Base-by-base conservation (phyloP, 2,113 vertebrate genomes). In the Amia ocellicauda region DNA sequence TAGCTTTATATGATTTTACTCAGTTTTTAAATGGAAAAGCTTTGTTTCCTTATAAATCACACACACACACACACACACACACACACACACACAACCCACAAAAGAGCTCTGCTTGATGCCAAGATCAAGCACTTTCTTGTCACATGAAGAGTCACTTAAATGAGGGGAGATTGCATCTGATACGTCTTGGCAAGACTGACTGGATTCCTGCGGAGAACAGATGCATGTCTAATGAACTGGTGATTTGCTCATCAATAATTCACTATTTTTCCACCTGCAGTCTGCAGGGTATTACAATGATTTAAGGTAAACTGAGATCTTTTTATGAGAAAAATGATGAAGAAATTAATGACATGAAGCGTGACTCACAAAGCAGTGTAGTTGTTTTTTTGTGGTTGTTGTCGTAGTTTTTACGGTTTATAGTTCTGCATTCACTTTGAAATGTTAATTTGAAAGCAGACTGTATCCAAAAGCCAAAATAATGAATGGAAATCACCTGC, bases 171-270 rank as follows among this genome's bases (percentile, higher is more conserved):
- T 68, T 62, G 60, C 45, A 41, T 22, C 58, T 61, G 58, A 58
- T 66, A 49, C 42, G 51, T 63, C 64, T 60, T 69, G 69, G 66
- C 72, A 66, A 68, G 62, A 59, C 17, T 55, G 64, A 64, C 67
- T 60, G 66, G 36, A 61, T 74, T 67, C 70, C 64, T 54, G 41
- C n/a, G 56, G 62, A 62, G 53, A 75, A 69, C 70, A 75, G 73
- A 81, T 79, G 75, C 29, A 58, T 13, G 26, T 65, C 69, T 69
- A 76, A 84, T 78, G 69, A 78, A 80, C 70, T 67, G 60, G 65
- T 66, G 67, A 63, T 68, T 77, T 65, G 55, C 60, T 78, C 73
- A 77, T 71, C 67, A 68, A 66, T 72, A 74, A 75, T 74, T 71
- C 58, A 76, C 52, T 24, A 22, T 53, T 69, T 62, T 71, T 81